Evolutionary conservation across 2,888 invertebrate species (phyloP), one percentile per base, ranked within the genome.

Genomic region (Byasa hedistus): DNA sequence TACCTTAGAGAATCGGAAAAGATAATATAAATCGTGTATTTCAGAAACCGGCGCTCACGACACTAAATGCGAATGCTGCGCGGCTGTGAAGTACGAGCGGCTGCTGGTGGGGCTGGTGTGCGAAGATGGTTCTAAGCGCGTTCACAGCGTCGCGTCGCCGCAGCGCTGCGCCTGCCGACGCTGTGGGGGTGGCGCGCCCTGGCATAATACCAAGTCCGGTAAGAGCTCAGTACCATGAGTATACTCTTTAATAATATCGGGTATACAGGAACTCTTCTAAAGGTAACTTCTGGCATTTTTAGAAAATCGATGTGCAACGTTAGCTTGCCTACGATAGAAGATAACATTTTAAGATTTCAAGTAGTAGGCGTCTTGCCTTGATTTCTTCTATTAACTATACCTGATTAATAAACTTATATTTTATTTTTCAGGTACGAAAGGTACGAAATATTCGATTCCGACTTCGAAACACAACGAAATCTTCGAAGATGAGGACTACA

Each of bases 1-100:
- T 32, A 32, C 32, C 10, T 10, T 10, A 32, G 32, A 32, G 32
- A 32, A 32, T 32, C 32, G 0, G 44, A 44, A 44, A 17, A 17
- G 44, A 44, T 44, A 19, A 17, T 19, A 1, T 17, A 15, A 44
- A 44, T 17, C 17, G 44, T 21, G 5, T 52, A 27, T 48, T 51
- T 10, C 79, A 93, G 94, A 84, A 71, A 92, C 92, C 0, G 93
- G 93, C 58, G 75, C 80, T 61, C 94, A 95, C 79, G 93, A 93
- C 71, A 81, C 89, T 1, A 77, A 81, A 66, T 94, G 95, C 80
- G 89, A 92, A 68, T 95, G 95, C 75, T 95, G 94, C 78, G 84
- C 83, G 56, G 91, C 92, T 12, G 69, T 72, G 0, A 68, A 77
- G 57, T 91, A 86, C 77, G 73, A 75, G n/a, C 72, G 79, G 12